Percentiles rank a stretch among this genome's conserved stretches.
Conservation (phyloP, 2,888 invertebrate genomes). For the Xestobium rufovillosum region DNA sequence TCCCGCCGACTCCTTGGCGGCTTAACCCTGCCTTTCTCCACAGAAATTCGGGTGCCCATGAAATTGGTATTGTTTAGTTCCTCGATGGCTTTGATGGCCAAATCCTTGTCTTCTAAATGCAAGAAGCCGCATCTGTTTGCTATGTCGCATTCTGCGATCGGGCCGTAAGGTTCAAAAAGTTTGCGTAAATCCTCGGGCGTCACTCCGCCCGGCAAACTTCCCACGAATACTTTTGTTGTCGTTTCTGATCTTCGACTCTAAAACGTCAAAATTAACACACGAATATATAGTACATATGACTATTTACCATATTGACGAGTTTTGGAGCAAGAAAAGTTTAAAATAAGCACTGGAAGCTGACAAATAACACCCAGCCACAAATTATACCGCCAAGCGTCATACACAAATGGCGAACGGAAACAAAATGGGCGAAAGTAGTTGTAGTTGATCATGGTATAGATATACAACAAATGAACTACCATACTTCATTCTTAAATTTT, state of each 20-base stretch:
- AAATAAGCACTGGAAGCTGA: no score
- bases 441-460: no score
- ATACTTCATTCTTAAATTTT: no score
- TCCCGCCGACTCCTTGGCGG: slow-evolving; percentile 54
- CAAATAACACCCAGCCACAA: no score
- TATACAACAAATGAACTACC: no score
- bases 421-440: no score
- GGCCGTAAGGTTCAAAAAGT: slow-evolving; percentile 79
- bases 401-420: no score
- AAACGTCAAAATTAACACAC: slow-evolving; percentile 4
- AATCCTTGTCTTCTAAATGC: slow-evolving; percentile 76
- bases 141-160: slow-evolving; percentile 89
- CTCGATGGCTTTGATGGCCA: slow-evolving; percentile 74
- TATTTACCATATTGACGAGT: slow-evolving; percentile 1
- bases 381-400: no score
- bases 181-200: slow-evolving; percentile 74
- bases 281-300: not conserved
- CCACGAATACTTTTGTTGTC: slow-evolving; percentile 78
- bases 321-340: no score
- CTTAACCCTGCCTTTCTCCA: slow-evolving; percentile 75
- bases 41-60: slow-evolving; percentile 76
- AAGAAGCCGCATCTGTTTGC: slow-evolving; percentile 93
- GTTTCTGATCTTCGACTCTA: slow-evolving; percentile 38
- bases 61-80: slow-evolving; percentile 74
- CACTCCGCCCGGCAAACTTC: slow-evolving; percentile 80